phyloP scores from a whole-genome alignment of 2,888 invertebrate genomes.

The Rhamphomyia laevipes region DNA sequence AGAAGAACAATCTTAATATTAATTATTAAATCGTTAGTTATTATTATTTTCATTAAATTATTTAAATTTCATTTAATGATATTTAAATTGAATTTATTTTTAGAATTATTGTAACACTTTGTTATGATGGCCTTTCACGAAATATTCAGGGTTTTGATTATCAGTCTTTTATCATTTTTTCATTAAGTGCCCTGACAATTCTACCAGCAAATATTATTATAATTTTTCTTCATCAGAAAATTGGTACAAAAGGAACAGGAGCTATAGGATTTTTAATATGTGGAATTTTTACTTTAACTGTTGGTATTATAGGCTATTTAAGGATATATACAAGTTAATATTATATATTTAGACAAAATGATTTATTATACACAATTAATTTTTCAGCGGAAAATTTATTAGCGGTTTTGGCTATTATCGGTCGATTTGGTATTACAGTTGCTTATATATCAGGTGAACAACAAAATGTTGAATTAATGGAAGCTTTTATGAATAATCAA shows the following conservation, averaged over 20 bases:
- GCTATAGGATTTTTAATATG: conserved; percentile 40
- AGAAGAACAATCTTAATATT: conserved; percentile 40
- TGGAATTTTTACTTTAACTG: conserved; percentile 40
- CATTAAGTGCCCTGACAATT: conserved; percentile 41
- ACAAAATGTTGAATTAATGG: conserved; percentile 50
- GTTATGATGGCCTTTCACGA: conserved; percentile 47
- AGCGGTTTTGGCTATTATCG: conserved; percentile 39
- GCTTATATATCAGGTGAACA: conserved; percentile 51
- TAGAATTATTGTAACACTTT: conserved; percentile 45
- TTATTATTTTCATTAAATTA: background rate
- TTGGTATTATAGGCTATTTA: conserved; percentile 33
- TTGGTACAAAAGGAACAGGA: conserved; percentile 43
- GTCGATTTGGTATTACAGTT: conserved; percentile 44
- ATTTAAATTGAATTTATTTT: background rate
- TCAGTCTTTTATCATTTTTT: conserved; percentile 44
- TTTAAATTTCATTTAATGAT: background rate
- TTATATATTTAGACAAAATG: conserved; percentile 7
- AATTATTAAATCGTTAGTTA: conserved; percentile 46
- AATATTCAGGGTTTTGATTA: conserved; percentile 44
- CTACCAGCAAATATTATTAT: conserved; percentile 39
- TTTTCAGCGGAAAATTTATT: conserved; percentile 26
- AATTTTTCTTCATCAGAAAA: conserved; percentile 30
- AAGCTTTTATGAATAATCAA: conserved; percentile 48
- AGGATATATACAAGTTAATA: background rate
- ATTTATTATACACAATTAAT: conserved; percentile 35